Conservation (phyloP, 2,113 vertebrate genomes). For the Labeo rohita region DNA sequence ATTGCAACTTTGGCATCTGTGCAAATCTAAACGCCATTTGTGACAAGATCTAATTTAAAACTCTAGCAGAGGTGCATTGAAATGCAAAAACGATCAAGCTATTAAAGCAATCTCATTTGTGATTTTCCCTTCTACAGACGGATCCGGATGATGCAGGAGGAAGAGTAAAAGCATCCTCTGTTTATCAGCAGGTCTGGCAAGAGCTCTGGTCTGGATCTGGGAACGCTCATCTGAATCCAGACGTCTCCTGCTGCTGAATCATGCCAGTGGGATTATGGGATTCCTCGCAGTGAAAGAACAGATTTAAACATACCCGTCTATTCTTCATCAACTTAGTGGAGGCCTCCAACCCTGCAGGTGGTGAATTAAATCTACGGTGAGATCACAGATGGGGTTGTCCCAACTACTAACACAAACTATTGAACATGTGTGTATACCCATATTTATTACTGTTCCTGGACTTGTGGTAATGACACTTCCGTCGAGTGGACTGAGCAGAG, state of each 20-base stretch:
- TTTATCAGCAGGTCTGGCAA: slow-evolving; percentile 18
- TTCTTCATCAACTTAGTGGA: not conserved
- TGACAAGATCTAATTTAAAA: not conserved
- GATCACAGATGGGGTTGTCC: slow-evolving; percentile 36
- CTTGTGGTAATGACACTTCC: not conserved
- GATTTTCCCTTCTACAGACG: not conserved
- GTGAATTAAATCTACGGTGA: slow-evolving; percentile 19
- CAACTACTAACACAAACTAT: not conserved
- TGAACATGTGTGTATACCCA: not conserved
- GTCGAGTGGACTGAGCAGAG: not conserved
- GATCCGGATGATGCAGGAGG: not conserved
- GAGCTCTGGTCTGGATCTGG: not conserved
- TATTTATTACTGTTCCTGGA: slow-evolving; percentile 24
- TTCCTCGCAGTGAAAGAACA: slow-evolving; percentile 12
- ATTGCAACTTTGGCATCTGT: not conserved
- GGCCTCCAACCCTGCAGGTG: slow-evolving; percentile 17
- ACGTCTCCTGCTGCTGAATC: slow-evolving; percentile 22
- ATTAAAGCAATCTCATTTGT: not conserved
- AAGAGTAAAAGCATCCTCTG: not conserved
- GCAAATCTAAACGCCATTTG: not conserved
- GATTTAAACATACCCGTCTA: slow-evolving; percentile 23
- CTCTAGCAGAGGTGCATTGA: not conserved
- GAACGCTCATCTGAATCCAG: not conserved
- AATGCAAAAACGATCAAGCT: not conserved
- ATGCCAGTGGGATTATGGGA: slow-evolving; percentile 28